Percentiles rank a stretch among this genome's conserved stretches.
phyloP scores from a whole-genome alignment of 2,113 vertebrate species.

The Albula goreensis region DNA sequence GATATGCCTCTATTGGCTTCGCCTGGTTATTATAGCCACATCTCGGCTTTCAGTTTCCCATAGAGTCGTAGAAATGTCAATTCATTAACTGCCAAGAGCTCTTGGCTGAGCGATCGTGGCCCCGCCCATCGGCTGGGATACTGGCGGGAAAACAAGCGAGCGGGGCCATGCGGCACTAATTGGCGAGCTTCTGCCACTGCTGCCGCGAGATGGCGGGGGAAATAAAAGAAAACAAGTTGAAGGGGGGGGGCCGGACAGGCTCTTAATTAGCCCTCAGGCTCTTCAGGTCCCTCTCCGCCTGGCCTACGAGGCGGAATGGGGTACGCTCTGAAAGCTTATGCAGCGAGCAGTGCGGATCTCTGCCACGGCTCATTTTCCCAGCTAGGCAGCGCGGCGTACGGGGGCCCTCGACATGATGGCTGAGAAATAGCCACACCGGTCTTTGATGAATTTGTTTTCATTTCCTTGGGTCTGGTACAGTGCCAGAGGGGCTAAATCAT shows the following conservation, averaged over 20 bases:
- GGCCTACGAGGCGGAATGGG: not conserved
- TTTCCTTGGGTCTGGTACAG: too few relatives aligned
- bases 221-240: not conserved
- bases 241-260: not conserved
- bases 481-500: too few relatives aligned
- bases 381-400: too few relatives aligned
- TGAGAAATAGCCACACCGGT: too few relatives aligned
- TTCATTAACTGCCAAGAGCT: conserved; percentile 7
- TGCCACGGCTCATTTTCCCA: too few relatives aligned
- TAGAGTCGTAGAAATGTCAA: not conserved
- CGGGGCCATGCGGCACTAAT: not conserved
- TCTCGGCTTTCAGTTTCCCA: not conserved
- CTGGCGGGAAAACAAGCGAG: not conserved
- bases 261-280: conserved; percentile 12
- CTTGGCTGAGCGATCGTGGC: not conserved
- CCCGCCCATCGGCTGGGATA: not conserved
- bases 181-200: conserved; percentile 7
- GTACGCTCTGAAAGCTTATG: too few relatives aligned
- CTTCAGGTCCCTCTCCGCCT: not conserved
- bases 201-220: not conserved
- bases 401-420: too few relatives aligned
- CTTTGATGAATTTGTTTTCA: too few relatives aligned
- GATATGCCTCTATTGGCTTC: not conserved
- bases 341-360: too few relatives aligned
- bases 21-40: not conserved